Evolutionary conservation across 2,113 vertebrate species (phyloP).

Genomic region (Cranoglanis bouderius): DNA sequence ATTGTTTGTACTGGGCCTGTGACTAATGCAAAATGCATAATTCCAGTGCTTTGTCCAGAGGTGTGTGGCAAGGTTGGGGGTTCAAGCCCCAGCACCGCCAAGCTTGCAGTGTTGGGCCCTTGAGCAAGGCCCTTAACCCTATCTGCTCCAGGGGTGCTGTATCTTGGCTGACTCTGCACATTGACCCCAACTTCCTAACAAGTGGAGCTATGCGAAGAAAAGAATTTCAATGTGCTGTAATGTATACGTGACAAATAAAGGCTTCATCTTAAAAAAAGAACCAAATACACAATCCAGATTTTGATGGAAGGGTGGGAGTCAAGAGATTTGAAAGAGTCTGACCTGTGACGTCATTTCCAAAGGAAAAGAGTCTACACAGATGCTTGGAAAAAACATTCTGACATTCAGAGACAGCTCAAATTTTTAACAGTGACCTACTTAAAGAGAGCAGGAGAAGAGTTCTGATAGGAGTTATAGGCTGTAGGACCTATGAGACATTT

Average conservation of each 20-base stretch:
- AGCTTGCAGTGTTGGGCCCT: background rate
- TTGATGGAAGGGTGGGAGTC: background rate
- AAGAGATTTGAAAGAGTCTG: background rate
- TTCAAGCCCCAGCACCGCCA: background rate
- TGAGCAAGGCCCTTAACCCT: background rate
- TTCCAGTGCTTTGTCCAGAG: background rate
- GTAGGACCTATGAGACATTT: conserved; percentile 18
- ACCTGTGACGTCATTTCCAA: background rate
- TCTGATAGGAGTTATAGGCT: conserved; percentile 29
- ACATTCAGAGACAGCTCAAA: conserved; percentile 2
- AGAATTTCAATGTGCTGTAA: background rate
- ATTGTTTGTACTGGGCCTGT: background rate
- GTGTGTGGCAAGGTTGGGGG: background rate
- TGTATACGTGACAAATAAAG: background rate
- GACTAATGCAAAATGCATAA: background rate
- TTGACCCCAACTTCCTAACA: background rate
- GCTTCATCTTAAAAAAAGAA: background rate
- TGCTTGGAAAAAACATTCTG: conserved; percentile 13
- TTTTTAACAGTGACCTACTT: conserved; percentile 26
- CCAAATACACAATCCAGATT: background rate
- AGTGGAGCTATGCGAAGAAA: background rate
- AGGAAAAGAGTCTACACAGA: background rate
- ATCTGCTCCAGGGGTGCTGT: background rate
- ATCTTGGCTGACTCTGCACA: background rate
- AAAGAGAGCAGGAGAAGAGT: conserved; percentile 1